Evolutionary conservation across 2,888 invertebrate genomes (phyloP).

Genomic region (Clunio marinus): DNA sequence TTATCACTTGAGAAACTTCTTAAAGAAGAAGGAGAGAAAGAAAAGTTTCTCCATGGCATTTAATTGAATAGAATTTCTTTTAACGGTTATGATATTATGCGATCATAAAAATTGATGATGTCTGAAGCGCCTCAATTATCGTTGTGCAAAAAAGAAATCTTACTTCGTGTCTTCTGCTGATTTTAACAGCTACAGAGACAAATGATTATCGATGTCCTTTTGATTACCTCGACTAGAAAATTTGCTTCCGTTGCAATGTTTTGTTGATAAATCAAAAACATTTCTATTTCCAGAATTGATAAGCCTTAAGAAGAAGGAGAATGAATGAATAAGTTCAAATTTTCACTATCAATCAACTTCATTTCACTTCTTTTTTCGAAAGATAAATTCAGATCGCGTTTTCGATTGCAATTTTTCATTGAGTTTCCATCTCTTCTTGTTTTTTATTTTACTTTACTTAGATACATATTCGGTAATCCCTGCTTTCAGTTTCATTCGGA

Average conservation of each 20-base stretch:
- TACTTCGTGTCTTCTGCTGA: background rate
- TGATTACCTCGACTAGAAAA: background rate
- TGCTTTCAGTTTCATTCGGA: background rate
- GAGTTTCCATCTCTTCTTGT: background rate
- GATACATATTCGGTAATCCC: no score
- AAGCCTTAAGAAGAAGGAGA: no score
- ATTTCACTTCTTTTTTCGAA: background rate
- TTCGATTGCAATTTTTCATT: slow-evolving; percentile 8
- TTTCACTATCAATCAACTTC: no score
- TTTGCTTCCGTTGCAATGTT: background rate
- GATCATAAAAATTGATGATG: slow-evolving; percentile 36
- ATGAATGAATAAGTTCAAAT: no score
- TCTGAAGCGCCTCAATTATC: slow-evolving; percentile 29
- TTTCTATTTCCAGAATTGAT: no score
- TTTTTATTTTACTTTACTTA: no score
- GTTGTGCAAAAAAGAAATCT: background rate
- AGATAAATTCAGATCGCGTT: slow-evolving; percentile 4
- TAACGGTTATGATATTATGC: slow-evolving; percentile 33
- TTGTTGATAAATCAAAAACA: background rate
- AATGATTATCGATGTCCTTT: background rate
- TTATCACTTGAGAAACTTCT: slow-evolving; percentile 25
- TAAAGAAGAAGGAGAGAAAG: background rate
- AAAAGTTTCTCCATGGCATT: slow-evolving; percentile 11
- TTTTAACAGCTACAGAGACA: background rate
- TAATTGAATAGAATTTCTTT: slow-evolving; percentile 38